Conservation (phyloP, 2,113 vertebrate species). For the Embiotoca jacksoni region DNA sequence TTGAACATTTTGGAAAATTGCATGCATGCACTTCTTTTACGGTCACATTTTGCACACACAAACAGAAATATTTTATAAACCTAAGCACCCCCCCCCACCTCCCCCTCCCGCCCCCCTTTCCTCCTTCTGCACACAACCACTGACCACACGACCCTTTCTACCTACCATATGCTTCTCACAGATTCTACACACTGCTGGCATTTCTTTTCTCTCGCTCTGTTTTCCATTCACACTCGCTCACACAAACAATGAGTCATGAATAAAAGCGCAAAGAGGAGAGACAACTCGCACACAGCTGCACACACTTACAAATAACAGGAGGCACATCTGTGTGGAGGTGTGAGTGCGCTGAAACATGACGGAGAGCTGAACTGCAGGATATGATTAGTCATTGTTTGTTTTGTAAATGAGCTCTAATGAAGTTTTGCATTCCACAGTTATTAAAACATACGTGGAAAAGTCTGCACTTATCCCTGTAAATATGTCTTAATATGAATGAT, state of each 20-base stretch:
- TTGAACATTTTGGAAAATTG: no score
- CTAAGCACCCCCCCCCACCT: no score
- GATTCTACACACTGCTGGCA: conserved; percentile 50
- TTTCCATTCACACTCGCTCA: conserved; percentile 44
- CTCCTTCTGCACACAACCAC: conserved; percentile 3
- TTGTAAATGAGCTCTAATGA: conserved; percentile 36
- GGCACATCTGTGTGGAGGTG: background rate
- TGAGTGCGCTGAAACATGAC: conserved; percentile 8
- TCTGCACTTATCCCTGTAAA: conserved; percentile 52
- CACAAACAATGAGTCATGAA: conserved; percentile 64
- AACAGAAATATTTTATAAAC: no score
- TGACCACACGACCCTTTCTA: conserved; percentile 28
- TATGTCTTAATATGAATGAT: conserved; percentile 76
- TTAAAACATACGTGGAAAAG: conserved; percentile 59
- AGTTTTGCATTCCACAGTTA: conserved; percentile 11
- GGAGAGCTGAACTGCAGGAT: background rate
- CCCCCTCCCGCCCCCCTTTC: no score
- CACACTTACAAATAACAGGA: conserved; percentile 53
- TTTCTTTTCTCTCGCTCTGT: conserved; percentile 33
- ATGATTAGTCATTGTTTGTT: conserved; percentile 31
- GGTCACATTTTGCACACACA: no score
- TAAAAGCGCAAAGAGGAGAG: conserved; percentile 48
- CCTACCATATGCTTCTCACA: conserved; percentile 43
- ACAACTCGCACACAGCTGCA: conserved; percentile 59
- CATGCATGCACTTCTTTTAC: no score